Evolutionary conservation across 2,888 invertebrate genomes (phyloP).

Genomic region (Parnassius smintheus): DNA sequence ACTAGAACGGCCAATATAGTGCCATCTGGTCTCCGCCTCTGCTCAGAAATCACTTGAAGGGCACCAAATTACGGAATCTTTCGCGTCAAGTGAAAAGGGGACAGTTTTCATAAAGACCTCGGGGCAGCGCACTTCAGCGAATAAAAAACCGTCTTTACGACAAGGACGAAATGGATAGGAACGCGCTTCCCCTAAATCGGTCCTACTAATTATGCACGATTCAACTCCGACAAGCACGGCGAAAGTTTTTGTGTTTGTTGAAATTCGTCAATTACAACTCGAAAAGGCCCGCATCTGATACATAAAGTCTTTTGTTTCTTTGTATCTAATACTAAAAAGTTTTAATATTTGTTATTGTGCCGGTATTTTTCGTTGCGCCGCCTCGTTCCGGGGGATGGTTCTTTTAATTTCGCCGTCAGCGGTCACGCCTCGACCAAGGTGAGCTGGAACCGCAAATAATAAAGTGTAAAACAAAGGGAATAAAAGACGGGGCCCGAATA

Average conservation of each 20-base stretch:
- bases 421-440: constrained; percentile 37
- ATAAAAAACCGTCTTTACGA: constrained; percentile 59
- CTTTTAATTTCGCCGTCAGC: constrained; percentile 35
- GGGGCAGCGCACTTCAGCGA: constrained; percentile 45
- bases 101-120: constrained; percentile 58
- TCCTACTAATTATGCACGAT: constrained; percentile 61
- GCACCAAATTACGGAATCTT: constrained; percentile 65
- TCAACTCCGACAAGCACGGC: constrained; percentile 36
- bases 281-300: constrained; percentile 39
- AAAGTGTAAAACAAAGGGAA: constrained; percentile 71
- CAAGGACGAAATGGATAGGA: constrained; percentile 49
- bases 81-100: constrained; percentile 48
- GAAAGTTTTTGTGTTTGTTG: constrained; percentile 56
- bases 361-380: constrained; percentile 37
- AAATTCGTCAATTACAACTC: constrained; percentile 67
- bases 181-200: constrained; percentile 39
- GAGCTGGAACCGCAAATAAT: constrained; percentile 62
- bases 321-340: constrained; percentile 36
- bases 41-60: constrained; percentile 66
- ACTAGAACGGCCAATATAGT: constrained; percentile 68
- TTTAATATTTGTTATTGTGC: constrained; percentile 62
- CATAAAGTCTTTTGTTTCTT: constrained; percentile 64
- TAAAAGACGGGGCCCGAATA: constrained; percentile 69
- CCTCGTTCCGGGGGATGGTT: constrained; percentile 33
- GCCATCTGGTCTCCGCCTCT: constrained; percentile 68